These are phyloP conservation scores for Sipunculus nudus DNA, from an alignment of 2,888 invertebrate genomes.

Conservation along the genomic window DNA sequence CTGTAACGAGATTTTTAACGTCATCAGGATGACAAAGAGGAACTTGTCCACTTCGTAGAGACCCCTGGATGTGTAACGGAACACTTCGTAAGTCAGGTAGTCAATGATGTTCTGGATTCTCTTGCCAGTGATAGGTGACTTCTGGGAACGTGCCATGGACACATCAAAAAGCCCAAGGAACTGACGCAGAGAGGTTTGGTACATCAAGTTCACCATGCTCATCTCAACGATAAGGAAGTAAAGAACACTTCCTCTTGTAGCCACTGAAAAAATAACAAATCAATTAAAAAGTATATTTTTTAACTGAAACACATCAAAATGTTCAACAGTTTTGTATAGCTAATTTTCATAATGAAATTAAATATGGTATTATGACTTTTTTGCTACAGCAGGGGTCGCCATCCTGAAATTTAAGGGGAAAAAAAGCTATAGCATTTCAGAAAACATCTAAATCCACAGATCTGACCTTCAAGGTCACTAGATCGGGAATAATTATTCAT, in stretches of 20 bases:
- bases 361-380: too few species aligned
- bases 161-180: conserved; percentile 92
- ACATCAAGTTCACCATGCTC: conserved; percentile 96
- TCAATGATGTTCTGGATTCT: conserved; percentile 83
- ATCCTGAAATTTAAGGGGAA: too few species aligned
- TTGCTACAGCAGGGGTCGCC: too few species aligned
- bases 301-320: not conserved
- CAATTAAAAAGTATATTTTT: too few species aligned
- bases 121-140: conserved; percentile 84
- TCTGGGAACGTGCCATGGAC: conserved; percentile 85
- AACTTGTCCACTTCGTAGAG: conserved; percentile 93
- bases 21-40: conserved; percentile 91
- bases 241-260: conserved; percentile 90
- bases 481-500: too few species aligned
- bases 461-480: too few species aligned
- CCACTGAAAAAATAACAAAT: conserved; percentile 72
- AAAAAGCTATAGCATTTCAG: not conserved
- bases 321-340: not conserved
- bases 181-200: conserved; percentile 94
- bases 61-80: conserved; percentile 90
- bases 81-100: conserved; percentile 90
- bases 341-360: not conserved
- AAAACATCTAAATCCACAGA: not conserved
- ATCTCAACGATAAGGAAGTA: conserved; percentile 97
- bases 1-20: conserved; percentile 93